Base-by-base conservation (phyloP, 1,140 invertebrate species). In the Pseudachorutes palmiensis region DNA sequence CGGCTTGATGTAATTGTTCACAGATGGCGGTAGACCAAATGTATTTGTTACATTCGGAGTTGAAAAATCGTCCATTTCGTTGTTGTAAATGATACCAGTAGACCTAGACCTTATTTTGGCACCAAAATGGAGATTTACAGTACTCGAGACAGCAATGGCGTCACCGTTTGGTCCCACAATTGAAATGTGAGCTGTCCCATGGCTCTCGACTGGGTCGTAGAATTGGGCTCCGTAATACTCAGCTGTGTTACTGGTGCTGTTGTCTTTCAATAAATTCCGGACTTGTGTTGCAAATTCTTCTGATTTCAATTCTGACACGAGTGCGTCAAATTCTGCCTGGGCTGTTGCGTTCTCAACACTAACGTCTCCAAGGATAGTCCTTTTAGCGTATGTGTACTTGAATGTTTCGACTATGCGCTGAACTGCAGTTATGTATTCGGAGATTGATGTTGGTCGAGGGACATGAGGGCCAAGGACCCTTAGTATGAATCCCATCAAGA, bases 61-160 rank as follows among this genome's bases (percentile, higher is more conserved):
- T 0, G 91, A 89, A 79, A 99, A 98, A 77, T 98, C 95, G 77
- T 97, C 92, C 93, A 98, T 97, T 58, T 87, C 88, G 76, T 90
- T 88, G 79, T 98, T 99, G 72, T 94, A 84, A 2, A 98, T 79
- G 45, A 99, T 93, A 36, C 95, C 96, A 0, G 94, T 96, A 59
- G 83, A 83, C 29, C 83, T 76, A 1, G 90, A 91, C 16, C 85
- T 80, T 45, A 89, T 77, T n/a, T 86, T 84, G 45, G 88, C 85
- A n/a, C 91, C 92, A 77, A 89, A 91, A 76, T 90, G 87, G 28
- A 85, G 82, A 79, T 98, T 98, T 12, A 98, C 84, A 3, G 92
- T 94, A 74, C 90, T 92, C 1, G 95, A 98, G 29, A 92, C 85
- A 1, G 92, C 87, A 14, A 98, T 90, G 16, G 94, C 96, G 81